These are phyloP conservation scores for Lindbergichthys nudifrons DNA, from an alignment of 2,797 vertebrate species.

Conservation along the genomic window DNA sequence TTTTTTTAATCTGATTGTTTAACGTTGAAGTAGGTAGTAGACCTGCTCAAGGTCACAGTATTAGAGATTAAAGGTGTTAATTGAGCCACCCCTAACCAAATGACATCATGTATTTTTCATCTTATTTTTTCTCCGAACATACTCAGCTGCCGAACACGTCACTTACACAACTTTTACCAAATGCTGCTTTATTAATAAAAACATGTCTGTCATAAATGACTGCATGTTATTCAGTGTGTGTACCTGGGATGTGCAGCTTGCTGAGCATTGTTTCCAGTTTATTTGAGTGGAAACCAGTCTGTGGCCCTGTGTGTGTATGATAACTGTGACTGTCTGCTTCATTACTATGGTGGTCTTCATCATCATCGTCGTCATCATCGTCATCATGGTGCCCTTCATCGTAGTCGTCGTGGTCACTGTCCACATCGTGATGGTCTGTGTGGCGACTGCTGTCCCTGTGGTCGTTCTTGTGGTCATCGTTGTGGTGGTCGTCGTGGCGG, in stretches of 20 bases:
- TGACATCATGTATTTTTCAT: too few relatives aligned
- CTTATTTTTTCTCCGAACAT: background rate
- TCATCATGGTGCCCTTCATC: slow-evolving; percentile 20
- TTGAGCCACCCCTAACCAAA: too few relatives aligned
- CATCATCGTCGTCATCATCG: slow-evolving; percentile 32
- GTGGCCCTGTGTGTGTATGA: slow-evolving; percentile 55
- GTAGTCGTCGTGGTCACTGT: slow-evolving; percentile 24
- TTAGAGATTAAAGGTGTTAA: too few relatives aligned
- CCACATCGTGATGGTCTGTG: slow-evolving; percentile 20
- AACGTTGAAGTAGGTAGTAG: too few relatives aligned
- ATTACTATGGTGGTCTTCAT: slow-evolving; percentile 57
- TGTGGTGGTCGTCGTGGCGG: background rate
- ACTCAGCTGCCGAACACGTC: background rate
- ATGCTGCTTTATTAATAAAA: background rate
- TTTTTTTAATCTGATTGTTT: too few relatives aligned
- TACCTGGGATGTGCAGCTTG: slow-evolving; percentile 81
- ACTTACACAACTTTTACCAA: background rate
- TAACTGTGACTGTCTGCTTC: slow-evolving; percentile 70
- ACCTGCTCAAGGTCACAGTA: too few relatives aligned
- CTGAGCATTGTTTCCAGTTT: slow-evolving; percentile 82
- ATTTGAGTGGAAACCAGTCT: slow-evolving; percentile 59
- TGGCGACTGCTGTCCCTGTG: slow-evolving; percentile 1
- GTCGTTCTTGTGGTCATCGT: slow-evolving; percentile 4
- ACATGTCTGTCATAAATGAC: background rate
- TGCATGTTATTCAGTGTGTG: background rate